Percentiles rank a stretch among this genome's conserved stretches.
These are phyloP conservation scores for Acanthacorydalis orientalis DNA, from an alignment of 2,888 invertebrate species.

Conservation along the genomic window DNA sequence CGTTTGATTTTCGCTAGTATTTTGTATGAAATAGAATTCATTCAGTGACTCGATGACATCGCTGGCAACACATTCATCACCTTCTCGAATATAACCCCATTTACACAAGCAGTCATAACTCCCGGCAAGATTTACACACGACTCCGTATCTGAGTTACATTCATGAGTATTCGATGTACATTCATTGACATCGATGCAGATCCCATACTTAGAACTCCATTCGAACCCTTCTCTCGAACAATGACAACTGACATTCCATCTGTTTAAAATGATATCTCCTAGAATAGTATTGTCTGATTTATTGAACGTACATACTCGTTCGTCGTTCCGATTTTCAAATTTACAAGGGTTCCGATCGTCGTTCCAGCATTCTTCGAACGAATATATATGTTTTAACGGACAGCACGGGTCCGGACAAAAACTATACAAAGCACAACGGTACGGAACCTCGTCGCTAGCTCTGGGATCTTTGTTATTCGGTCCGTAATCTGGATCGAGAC, in stretches of 20 bases:
- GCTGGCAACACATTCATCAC: slow-evolving; percentile 16
- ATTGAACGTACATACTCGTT: slow-evolving; percentile 18
- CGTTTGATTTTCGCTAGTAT: neutral
- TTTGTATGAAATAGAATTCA: neutral
- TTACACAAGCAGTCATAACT: slow-evolving; percentile 30
- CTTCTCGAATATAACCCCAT: slow-evolving; percentile 27
- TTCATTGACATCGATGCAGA: slow-evolving; percentile 45
- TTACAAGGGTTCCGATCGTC: slow-evolving; percentile 34
- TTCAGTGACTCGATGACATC: slow-evolving; percentile 11
- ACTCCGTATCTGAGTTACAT: slow-evolving; percentile 27
- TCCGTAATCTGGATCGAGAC: slow-evolving; percentile 28
- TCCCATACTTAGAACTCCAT: slow-evolving; percentile 41
- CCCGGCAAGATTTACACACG: slow-evolving; percentile 39
- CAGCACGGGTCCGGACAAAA: slow-evolving; percentile 53
- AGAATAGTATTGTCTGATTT: slow-evolving; percentile 28
- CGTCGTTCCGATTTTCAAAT: slow-evolving; percentile 21
- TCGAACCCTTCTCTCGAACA: slow-evolving; percentile 33
- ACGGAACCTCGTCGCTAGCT: slow-evolving; percentile 34
- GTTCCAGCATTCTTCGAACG: slow-evolving; percentile 27
- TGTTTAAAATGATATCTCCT: slow-evolving; percentile 31
- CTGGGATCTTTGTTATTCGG: slow-evolving; percentile 34
- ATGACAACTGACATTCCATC: slow-evolving; percentile 41
- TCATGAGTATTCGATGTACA: slow-evolving; percentile 26
- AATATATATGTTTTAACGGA: slow-evolving; percentile 28
- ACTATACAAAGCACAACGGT: slow-evolving; percentile 42